These are phyloP conservation scores for Spea multiplicata DNA, from an alignment of 2,113 vertebrate genomes.

Conservation along the genomic window DNA sequence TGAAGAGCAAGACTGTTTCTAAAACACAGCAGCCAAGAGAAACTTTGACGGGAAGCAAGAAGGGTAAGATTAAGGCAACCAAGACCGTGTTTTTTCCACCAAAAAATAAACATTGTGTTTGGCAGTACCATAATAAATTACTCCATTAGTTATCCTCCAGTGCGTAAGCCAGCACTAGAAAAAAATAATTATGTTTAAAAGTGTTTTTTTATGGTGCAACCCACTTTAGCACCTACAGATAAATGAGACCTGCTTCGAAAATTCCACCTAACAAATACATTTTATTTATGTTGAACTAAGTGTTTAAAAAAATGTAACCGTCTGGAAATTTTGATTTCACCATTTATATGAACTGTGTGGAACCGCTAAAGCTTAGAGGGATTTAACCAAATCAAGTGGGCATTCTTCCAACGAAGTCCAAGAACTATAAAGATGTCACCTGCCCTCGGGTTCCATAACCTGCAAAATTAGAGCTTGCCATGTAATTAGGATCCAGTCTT, in stretches of 20 bases:
- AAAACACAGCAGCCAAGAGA: slow-evolving; percentile 65
- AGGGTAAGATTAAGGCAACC: slow-evolving; percentile 63
- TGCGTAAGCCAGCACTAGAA: slow-evolving; percentile 61
- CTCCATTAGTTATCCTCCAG: slow-evolving; percentile 61
- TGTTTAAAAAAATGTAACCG: not conserved
- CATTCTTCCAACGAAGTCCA: no score
- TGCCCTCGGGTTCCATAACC: no score
- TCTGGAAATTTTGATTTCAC: not conserved
- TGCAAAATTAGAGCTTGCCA: no score
- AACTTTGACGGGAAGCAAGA: slow-evolving; percentile 61
- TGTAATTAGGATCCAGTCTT: no score
- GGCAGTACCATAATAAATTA: slow-evolving; percentile 57
- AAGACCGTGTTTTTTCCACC: slow-evolving; percentile 62
- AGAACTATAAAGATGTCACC: no score
- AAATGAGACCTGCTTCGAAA: slow-evolving; percentile 8
- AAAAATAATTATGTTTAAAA: slow-evolving; percentile 42
- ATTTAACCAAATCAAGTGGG: no score
- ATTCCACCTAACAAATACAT: not conserved
- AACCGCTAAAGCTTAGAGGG: no score
- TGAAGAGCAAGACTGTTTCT: slow-evolving; percentile 64
- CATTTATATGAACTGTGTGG: not conserved
- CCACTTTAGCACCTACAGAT: slow-evolving; percentile 23
- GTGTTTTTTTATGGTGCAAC: slow-evolving; percentile 31
- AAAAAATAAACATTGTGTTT: slow-evolving; percentile 74
- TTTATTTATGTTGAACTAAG: not conserved